Conservation (phyloP, 2,797 vertebrate species). For the Sebastes jordani region DNA sequence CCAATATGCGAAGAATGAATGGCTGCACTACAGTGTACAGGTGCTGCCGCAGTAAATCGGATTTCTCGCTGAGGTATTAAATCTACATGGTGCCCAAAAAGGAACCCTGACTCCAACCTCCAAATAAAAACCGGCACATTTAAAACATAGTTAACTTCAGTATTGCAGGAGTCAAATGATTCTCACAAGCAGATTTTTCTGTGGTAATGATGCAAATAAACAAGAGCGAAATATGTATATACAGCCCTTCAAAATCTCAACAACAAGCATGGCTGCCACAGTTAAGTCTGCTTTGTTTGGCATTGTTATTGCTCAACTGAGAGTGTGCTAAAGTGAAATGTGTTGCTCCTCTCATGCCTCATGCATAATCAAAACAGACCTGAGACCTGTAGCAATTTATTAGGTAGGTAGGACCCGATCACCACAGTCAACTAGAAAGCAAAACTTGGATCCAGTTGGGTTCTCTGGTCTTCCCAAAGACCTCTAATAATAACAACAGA, state of each 20-base stretch:
- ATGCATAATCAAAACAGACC: background rate
- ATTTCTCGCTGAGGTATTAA: constrained; percentile 1
- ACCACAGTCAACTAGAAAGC: background rate
- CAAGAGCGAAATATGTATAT: background rate
- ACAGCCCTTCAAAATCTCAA: background rate
- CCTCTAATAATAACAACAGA: background rate
- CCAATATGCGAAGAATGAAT: constrained; percentile 9
- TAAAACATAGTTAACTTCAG: no score
- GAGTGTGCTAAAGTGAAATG: background rate
- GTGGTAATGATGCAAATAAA: no score
- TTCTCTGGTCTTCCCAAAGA: background rate
- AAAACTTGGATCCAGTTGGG: background rate
- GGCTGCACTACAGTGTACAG: background rate
- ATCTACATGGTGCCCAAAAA: background rate
- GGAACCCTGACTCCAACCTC: background rate
- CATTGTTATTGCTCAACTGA: background rate
- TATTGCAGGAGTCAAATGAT: no score
- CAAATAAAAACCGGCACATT: no score
- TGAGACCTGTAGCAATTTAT: background rate
- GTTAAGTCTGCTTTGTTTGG: background rate
- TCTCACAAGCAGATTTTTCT: no score
- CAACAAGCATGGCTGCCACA: background rate
- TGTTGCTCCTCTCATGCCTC: background rate
- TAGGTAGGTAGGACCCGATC: background rate
- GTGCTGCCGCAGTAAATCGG: constrained; percentile 30